Conservation (phyloP, 37 sponge, comb jelly and placozoan genomes). For the Spongilla lacustris region DNA sequence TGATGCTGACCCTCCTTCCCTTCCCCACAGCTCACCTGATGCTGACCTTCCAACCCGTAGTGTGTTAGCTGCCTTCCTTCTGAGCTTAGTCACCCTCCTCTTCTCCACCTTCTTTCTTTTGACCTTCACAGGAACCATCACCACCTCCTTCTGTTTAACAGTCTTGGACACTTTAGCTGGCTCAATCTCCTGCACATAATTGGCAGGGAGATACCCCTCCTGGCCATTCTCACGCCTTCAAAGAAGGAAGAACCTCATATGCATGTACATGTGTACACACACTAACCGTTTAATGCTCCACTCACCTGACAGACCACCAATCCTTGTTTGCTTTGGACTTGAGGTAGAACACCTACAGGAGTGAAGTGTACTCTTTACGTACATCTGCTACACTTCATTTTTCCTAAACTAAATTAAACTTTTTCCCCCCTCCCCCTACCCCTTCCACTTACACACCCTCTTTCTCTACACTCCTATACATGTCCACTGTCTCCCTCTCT, state of each 20-base stretch:
- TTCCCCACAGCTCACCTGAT: background rate
- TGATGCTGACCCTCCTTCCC: background rate
- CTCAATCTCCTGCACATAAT: constrained; percentile 85
- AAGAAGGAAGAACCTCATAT: background rate
- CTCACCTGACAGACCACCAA: constrained; percentile 91
- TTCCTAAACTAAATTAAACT: too few species aligned
- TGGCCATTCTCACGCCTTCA: constrained; percentile 77
- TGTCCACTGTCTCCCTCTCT: background rate
- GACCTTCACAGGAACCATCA: constrained; percentile 70
- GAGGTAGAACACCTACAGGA: constrained; percentile 67
- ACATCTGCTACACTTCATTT: too few species aligned
- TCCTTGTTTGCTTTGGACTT: constrained; percentile 83
- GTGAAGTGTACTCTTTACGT: too few species aligned
- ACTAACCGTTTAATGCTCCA: background rate
- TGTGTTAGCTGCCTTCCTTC: background rate
- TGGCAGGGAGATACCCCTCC: constrained; percentile 92
- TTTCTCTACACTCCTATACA: background rate
- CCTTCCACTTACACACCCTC: background rate
- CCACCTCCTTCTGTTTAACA: constrained; percentile 68
- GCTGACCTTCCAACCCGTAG: background rate
- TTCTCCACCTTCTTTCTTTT: constrained; percentile 59
- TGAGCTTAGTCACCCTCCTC: background rate
- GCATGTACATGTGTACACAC: too few species aligned
- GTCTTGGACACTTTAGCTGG: constrained; percentile 60
- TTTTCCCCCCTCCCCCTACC: background rate